phyloP scores from a whole-genome alignment of 2,113 vertebrate genomes.

The Sitta europaea region DNA sequence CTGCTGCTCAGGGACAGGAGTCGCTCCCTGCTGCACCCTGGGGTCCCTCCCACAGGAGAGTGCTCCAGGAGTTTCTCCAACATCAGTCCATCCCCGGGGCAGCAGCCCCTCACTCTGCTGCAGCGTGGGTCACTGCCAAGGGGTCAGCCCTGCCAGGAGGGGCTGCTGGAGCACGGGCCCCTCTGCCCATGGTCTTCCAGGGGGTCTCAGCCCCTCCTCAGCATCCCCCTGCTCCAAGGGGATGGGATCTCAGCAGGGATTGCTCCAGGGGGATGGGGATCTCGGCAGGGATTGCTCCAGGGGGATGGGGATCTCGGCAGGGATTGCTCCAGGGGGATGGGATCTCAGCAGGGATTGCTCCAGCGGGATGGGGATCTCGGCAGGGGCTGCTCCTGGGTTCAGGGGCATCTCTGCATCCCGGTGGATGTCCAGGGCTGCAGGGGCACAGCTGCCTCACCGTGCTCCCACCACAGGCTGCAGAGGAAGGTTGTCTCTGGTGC shows the following conservation, averaged over 20 bases:
- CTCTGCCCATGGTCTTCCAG: not conserved
- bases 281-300: not conserved
- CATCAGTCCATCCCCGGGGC: fast-evolving
- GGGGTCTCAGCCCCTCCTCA: not conserved
- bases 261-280: not conserved
- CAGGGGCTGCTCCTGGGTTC: not conserved
- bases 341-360: too few relatives aligned
- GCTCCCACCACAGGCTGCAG: not conserved
- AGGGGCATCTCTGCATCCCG: not conserved
- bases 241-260: too few relatives aligned
- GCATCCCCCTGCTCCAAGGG: not conserved
- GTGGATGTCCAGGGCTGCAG: not conserved
- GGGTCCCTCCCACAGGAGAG: not conserved
- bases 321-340: not conserved
- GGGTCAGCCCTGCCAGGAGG: not conserved
- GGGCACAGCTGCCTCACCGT: not conserved
- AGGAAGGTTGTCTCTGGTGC: fast-evolving
- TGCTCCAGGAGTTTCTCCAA: not conserved
- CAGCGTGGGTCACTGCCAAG: not conserved
- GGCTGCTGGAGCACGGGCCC: not conserved
- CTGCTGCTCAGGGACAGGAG: not conserved
- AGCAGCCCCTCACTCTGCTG: not conserved
- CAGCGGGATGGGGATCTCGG: too few relatives aligned
- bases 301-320: too few relatives aligned
- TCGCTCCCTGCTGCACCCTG: not conserved